Conservation (phyloP, 2,888 invertebrate genomes). For the Lathronympha strigana region DNA sequence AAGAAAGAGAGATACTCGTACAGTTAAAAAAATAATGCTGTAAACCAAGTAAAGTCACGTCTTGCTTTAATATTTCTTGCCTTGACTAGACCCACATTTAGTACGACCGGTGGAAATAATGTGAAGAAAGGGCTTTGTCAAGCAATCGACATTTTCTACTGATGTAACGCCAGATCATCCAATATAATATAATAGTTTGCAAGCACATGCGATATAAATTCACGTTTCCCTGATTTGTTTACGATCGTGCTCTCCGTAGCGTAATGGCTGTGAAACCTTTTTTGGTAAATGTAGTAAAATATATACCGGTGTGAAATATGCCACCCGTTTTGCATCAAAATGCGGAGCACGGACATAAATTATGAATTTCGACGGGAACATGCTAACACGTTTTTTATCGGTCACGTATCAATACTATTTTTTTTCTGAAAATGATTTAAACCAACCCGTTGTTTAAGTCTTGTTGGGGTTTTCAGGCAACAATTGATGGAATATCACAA, state of each 20-base stretch:
- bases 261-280: not conserved
- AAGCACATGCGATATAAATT: not conserved
- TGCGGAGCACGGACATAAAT: slow-evolving; percentile 18
- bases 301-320: slow-evolving; percentile 13
- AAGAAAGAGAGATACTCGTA: no score
- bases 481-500: no score
- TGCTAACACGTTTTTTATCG: not conserved
- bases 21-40: no score
- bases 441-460: not conserved
- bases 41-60: no score
- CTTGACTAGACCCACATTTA: no score
- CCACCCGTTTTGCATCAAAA: not conserved
- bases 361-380: slow-evolving; percentile 13
- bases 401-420: not conserved
- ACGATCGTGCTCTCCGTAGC: not conserved
- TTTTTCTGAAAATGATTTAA: not conserved
- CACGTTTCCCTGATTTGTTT: slow-evolving; percentile 1
- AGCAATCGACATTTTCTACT: no score
- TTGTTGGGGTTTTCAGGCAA: no score
- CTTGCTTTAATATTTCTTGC: no score
- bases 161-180: not conserved
- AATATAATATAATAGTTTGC: not conserved
- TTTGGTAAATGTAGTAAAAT: not conserved
- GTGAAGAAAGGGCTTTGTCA: no score
- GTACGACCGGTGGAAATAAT: no score